phyloP scores from a whole-genome alignment of 2,797 vertebrate genomes.

The Onychomys arenicola region DNA sequence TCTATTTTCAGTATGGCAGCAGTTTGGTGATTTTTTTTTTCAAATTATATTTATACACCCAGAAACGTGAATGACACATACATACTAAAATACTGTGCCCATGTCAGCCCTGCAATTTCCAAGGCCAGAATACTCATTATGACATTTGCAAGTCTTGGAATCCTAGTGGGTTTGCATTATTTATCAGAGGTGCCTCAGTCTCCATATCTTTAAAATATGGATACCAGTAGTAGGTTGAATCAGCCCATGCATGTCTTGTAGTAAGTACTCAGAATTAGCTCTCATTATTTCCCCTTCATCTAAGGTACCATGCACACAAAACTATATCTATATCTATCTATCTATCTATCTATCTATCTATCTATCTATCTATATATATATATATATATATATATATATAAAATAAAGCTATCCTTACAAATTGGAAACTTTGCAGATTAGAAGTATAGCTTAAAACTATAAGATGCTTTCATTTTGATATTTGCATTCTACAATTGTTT shows the following conservation, averaged over 20 bases:
- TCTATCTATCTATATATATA: too few relatives aligned
- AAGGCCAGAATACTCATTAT: not conserved
- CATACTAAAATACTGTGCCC: not conserved
- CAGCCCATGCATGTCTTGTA: not conserved
- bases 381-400: too few relatives aligned
- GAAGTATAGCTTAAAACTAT: not conserved
- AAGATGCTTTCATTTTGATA: not conserved
- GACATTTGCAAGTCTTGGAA: not conserved
- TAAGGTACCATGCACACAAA: not conserved
- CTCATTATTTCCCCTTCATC: not conserved
- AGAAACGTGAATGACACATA: not conserved
- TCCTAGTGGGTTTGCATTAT: not conserved
- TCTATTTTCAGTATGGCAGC: not conserved
- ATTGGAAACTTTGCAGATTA: not conserved
- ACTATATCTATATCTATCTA: too few relatives aligned
- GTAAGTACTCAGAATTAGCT: not conserved
- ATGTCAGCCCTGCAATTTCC: not conserved
- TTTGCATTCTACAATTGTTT: not conserved
- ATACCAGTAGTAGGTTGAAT: not conserved
- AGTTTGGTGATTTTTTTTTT: not conserved
- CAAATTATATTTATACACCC: not conserved
- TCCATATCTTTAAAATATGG: not conserved
- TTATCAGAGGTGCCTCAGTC: not conserved
- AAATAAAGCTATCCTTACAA: not conserved
- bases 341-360: too few relatives aligned